Base-by-base conservation (phyloP, 2,797 vertebrate genomes). In the Aphelocoma californica region DNA sequence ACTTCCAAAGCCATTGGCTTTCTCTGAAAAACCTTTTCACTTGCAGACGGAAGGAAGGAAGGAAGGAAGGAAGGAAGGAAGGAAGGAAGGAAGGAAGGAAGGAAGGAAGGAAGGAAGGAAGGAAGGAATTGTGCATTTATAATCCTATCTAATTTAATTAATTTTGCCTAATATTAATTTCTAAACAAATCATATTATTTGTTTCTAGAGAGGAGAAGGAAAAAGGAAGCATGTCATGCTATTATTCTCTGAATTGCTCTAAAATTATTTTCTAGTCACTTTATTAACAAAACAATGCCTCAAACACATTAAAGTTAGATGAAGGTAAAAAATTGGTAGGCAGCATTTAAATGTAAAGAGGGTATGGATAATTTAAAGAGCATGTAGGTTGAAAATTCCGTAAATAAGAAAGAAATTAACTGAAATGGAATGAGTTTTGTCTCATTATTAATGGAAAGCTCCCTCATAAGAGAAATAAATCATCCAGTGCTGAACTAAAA, bases 401-500 rank as follows among this genome's bases (percentile, higher is more conserved):
- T 95, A 95, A 95, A 95, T 94, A 95, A 92, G 62, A 81, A 91
- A 87, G 84, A 96, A 84, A 85, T 93, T 95, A 94, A 88, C 54
- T 79, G 83, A 86, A 93, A 93, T n/a, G 9, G 66, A 93, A 95
- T 95, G 20, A 86, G 56, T 75, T 94, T 95, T 88, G 47, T 88
- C 77, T 84, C 4, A 1, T 72, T 91, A 88, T 78, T 94, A 95
- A 92, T 77, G 88, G 74, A 86, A 93, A 81, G 56, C 58, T 88
- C 85, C n/a, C 66, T 94, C 80, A 34, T 75, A 92, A 84, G 83
- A 88, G 44, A 90, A 90, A 94, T 84, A 94, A 86, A 95, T 95
- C 66, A 93, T 44, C 82, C 66, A 75, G 23, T 24, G 48, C 47
- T 84, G 58, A 93, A 90, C 47, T 75, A 90, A 66, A 95, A 82